Evolutionary conservation across 1,140 invertebrate species (phyloP).

Genomic region (Lerema accius): DNA sequence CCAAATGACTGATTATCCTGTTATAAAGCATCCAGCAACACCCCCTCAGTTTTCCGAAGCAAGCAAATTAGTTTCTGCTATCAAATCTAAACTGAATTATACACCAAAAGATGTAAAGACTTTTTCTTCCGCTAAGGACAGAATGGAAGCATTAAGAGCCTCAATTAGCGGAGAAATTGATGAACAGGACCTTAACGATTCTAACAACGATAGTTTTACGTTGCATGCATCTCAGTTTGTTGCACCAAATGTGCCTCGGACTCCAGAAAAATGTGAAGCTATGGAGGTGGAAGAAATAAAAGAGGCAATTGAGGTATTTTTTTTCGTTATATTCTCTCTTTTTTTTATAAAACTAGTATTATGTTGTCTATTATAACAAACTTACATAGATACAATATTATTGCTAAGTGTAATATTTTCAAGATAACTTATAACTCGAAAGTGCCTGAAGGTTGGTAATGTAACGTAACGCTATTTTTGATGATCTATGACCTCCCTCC

Average conservation of each 20-base stretch:
- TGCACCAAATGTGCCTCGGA: background rate
- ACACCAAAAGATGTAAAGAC: constrained; percentile 46
- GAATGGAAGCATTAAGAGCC: constrained; percentile 51
- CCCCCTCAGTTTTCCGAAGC: constrained; percentile 76
- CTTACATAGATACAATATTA: too few species aligned
- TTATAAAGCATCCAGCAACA: constrained; percentile 67
- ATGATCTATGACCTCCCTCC: too few species aligned
- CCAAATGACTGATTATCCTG: constrained; percentile 67
- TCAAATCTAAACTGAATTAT: constrained; percentile 67
- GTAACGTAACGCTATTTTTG: too few species aligned
- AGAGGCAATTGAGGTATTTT: constrained; percentile 52
- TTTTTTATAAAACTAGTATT: too few species aligned
- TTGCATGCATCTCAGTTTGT: background rate
- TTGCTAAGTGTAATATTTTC: too few species aligned
- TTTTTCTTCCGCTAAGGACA: constrained; percentile 53
- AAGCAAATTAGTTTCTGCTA: constrained; percentile 69
- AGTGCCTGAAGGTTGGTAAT: too few species aligned
- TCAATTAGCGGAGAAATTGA: constrained; percentile 52
- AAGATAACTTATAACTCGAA: too few species aligned
- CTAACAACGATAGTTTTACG: constrained; percentile 2
- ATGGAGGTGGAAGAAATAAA: constrained; percentile 65
- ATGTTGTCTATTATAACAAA: too few species aligned
- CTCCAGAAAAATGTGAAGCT: constrained; percentile 42
- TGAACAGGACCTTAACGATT: constrained; percentile 39
- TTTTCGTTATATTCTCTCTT: too few species aligned